These are phyloP conservation scores for Cranoglanis bouderius DNA, from an alignment of 2,113 vertebrate genomes.

Conservation along the genomic window DNA sequence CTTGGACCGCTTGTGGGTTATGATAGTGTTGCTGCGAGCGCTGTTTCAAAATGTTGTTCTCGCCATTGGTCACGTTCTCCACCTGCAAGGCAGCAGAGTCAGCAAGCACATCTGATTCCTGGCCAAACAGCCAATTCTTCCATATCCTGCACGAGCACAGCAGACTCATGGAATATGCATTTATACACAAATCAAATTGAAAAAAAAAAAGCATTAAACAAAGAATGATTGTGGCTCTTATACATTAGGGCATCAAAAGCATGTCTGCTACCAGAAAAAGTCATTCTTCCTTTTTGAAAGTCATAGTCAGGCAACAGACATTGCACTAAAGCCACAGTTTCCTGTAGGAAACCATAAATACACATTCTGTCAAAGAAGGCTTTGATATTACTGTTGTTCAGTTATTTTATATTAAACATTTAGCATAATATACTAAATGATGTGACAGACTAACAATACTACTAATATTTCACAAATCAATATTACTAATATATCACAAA, in stretches of 20 bases:
- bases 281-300: conserved; percentile 7
- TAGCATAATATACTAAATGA: neutral
- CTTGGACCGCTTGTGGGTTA: conserved; percentile 83
- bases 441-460: neutral
- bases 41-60: conserved; percentile 80
- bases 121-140: conserved; percentile 91
- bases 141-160: conserved; percentile 80
- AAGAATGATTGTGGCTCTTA: conserved; percentile 24
- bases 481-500: too few relatives aligned
- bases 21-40: conserved; percentile 86
- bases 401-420: neutral
- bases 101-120: conserved; percentile 72
- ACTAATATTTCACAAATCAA: too few relatives aligned
- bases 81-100: conserved; percentile 84
- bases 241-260: conserved; percentile 53
- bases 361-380: neutral
- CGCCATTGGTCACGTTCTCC: conserved; percentile 88
- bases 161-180: conserved; percentile 76
- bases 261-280: neutral
- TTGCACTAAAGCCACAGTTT: conserved; percentile 67
- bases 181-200: conserved; percentile 49
- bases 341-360: conserved; percentile 79
- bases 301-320: conserved; percentile 28
- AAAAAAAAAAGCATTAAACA: neutral
- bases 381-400: neutral